phyloP scores from a whole-genome alignment of 2,888 invertebrate genomes.

The Myopa testacea region DNA sequence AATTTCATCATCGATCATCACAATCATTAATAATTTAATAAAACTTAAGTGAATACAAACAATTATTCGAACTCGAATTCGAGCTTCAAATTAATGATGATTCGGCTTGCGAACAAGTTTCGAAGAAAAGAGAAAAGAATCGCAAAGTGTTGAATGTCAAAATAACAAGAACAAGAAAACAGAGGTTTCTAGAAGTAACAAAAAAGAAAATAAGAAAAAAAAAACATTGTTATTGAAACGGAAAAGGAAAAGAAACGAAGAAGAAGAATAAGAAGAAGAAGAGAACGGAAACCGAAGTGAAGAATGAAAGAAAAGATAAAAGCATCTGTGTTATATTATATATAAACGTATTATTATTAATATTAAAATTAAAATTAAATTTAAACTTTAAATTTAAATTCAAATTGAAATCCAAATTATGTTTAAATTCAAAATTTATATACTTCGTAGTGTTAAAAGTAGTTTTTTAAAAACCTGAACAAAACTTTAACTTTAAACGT shows the following conservation, averaged over 20 bases:
- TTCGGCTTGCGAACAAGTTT: background rate
- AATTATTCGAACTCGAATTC: too few relatives aligned
- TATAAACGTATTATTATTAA: slow-evolving; percentile 51
- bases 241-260: slow-evolving; percentile 29
- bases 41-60: too few relatives aligned
- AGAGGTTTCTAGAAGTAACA: background rate
- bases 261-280: slow-evolving; percentile 35
- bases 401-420: background rate
- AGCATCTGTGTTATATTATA: slow-evolving; percentile 69
- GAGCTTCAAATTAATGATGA: background rate
- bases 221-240: background rate
- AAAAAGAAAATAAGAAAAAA: background rate
- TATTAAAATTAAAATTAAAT: background rate
- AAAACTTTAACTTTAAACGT: too few relatives aligned
- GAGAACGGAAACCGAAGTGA: slow-evolving; percentile 30
- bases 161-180: slow-evolving; percentile 30
- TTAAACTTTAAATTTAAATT: background rate
- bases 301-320: slow-evolving; percentile 57
- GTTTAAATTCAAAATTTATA: background rate
- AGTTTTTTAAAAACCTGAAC: too few relatives aligned
- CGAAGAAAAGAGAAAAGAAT: background rate
- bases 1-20: too few relatives aligned
- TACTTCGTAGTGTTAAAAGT: too few relatives aligned
- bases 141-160: slow-evolving; percentile 29
- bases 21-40: too few relatives aligned